phyloP scores from a whole-genome alignment of 1,140 invertebrate species.

The Sitobion miscanthi region DNA sequence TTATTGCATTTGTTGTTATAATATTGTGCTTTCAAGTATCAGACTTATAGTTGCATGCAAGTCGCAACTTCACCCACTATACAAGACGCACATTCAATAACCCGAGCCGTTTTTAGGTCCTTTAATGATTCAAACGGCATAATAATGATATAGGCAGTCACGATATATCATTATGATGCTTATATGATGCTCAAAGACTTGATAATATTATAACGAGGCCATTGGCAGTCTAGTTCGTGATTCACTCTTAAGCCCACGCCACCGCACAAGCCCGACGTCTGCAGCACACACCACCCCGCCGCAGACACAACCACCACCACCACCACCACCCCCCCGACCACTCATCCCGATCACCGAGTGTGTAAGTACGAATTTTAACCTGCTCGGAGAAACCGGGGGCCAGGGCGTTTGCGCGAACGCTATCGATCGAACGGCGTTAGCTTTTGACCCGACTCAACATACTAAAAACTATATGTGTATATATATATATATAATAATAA shows the following conservation, averaged over 20 bases:
- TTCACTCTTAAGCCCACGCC: background rate
- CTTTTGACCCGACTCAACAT: conserved; percentile 56
- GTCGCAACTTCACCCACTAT: background rate
- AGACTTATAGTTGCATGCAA: background rate
- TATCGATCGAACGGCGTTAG: conserved; percentile 42
- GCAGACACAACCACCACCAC: background rate
- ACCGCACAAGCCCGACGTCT: background rate
- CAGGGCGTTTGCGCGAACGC: conserved; percentile 45
- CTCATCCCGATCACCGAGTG: background rate
- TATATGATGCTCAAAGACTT: background rate
- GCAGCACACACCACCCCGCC: background rate
- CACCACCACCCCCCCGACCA: no score
- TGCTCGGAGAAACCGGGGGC: background rate
- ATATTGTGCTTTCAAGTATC: background rate
- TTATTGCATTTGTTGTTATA: background rate
- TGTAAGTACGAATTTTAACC: conserved; percentile 1
- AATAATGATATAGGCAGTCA: background rate
- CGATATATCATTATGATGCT: background rate
- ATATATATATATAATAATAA: background rate
- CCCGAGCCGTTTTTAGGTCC: background rate
- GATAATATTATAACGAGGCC: conserved; percentile 3
- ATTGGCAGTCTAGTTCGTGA: background rate
- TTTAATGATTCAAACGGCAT: background rate
- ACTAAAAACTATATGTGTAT: background rate
- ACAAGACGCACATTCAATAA: background rate